Percentiles rank a stretch among this genome's conserved stretches.
These are phyloP conservation scores for Mustelus asterias DNA, from an alignment of 2,113 vertebrate species.

Conservation along the genomic window DNA sequence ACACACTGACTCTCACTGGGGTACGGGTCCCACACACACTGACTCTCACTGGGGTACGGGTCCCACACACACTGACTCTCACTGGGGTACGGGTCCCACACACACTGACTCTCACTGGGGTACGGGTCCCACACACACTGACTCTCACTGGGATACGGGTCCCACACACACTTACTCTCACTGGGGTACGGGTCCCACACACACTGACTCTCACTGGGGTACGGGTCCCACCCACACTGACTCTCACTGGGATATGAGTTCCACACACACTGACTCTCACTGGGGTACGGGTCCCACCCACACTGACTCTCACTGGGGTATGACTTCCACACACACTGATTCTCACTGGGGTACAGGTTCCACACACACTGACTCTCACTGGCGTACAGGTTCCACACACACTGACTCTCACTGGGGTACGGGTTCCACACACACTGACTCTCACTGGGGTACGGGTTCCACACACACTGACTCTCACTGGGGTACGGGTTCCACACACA, in stretches of 20 bases:
- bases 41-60: not conserved
- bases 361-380: too few relatives aligned
- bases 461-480: not conserved
- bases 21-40: not conserved
- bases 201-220: not conserved
- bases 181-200: not conserved
- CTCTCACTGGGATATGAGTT: not conserved
- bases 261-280: not conserved
- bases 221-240: too few relatives aligned
- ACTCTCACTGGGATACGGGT: not conserved
- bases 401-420: not conserved
- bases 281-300: not conserved
- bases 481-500: too few relatives aligned
- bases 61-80: not conserved
- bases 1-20: not conserved
- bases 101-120: not conserved
- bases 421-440: too few relatives aligned
- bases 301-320: not conserved
- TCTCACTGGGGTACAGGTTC: not conserved
- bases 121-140: not conserved
- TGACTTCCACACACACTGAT: too few relatives aligned
- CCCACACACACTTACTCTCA: not conserved
- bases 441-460: not conserved
- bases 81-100: not conserved
- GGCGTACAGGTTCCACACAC: not conserved